Evolutionary conservation across 2,888 invertebrate genomes (phyloP).

Genomic region (Ochlodes sylvanus): DNA sequence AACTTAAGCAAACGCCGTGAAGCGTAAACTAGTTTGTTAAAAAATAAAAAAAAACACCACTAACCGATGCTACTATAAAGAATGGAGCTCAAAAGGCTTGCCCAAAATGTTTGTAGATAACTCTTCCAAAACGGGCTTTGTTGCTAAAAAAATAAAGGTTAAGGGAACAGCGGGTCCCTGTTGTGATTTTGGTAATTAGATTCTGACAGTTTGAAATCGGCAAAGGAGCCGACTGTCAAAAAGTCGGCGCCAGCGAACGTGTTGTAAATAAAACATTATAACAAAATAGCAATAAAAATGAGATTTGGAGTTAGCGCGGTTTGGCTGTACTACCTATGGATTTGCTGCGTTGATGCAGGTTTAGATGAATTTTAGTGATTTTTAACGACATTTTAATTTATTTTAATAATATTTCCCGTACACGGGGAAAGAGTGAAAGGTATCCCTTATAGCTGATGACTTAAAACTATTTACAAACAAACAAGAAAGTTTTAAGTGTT

Average conservation of each 20-base stretch:
- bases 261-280: constrained; percentile 73
- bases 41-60: constrained; percentile 52
- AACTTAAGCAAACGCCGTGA: constrained; percentile 36
- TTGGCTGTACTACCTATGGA: constrained; percentile 40
- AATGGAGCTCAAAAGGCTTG: constrained; percentile 70
- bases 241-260: constrained; percentile 75
- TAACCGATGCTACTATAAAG: constrained; percentile 72
- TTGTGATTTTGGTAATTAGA: constrained; percentile 73
- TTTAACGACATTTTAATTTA: not conserved
- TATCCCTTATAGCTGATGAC: too few species aligned
- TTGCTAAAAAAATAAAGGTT: constrained; percentile 33
- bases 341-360: constrained; percentile 6
- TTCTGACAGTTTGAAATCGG: constrained; percentile 79
- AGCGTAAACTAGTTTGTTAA: constrained; percentile 44
- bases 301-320: constrained; percentile 48
- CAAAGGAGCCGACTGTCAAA: constrained; percentile 82
- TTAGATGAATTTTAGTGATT: constrained; percentile 13
- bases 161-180: constrained; percentile 37
- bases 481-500: too few species aligned
- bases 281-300: constrained; percentile 59
- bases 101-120: constrained; percentile 47
- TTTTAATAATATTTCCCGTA: too few species aligned
- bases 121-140: constrained; percentile 41
- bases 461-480: too few species aligned
- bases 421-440: too few species aligned